These are phyloP conservation scores for Umimayanthus chanpuru DNA, from an alignment of 92 coral and sea anemone genomes.

Conservation along the genomic window DNA sequence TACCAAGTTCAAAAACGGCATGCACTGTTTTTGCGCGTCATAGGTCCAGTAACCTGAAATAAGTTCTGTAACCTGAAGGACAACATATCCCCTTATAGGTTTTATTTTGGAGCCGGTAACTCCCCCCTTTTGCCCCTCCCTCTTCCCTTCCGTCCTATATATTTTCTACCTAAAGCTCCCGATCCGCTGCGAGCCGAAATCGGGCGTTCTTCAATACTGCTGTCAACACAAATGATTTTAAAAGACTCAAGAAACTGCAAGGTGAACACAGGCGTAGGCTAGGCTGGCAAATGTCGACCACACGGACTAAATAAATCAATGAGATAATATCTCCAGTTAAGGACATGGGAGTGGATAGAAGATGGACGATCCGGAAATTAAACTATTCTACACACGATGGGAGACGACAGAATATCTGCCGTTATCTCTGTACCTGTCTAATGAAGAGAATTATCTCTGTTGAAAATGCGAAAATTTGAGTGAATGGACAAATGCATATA, in stretches of 20 bases:
- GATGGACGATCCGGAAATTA: background rate
- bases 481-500: background rate
- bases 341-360: background rate
- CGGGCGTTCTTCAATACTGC: no score
- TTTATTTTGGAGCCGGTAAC: no score
- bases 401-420: background rate
- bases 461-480: background rate
- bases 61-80: no score
- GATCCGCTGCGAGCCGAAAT: no score
- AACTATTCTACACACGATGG: background rate
- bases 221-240: background rate
- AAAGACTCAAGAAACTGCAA: background rate
- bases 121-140: no score
- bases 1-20: no score
- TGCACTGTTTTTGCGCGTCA: no score
- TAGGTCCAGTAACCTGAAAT: no score
- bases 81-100: no score
- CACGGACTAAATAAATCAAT: background rate
- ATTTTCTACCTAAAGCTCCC: no score
- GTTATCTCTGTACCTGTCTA: conserved; percentile 3
- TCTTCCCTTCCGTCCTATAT: no score
- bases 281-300: background rate
- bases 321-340: background rate
- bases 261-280: background rate
- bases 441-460: background rate